Evolutionary conservation across 2,113 vertebrate genomes (phyloP).

Genomic region (Mesitornis unicolor): DNA sequence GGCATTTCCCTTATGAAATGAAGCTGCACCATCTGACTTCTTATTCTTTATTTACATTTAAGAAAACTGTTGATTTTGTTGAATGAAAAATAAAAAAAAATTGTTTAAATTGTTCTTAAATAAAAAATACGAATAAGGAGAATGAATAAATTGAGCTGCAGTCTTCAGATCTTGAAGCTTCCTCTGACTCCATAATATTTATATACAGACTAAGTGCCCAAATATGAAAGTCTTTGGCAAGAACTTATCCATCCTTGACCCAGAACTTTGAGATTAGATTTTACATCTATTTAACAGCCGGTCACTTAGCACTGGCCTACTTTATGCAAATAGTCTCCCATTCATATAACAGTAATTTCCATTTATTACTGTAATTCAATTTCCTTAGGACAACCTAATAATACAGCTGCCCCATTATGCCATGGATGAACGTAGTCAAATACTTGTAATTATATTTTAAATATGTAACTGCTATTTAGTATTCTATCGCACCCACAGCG

Average conservation of each 20-base stretch:
- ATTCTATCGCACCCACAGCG: background rate
- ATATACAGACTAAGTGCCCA: background rate
- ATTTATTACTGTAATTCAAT: constrained; percentile 42
- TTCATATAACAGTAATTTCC: constrained; percentile 29
- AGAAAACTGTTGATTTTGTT: background rate
- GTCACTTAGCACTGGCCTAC: background rate
- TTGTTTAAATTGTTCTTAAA: background rate
- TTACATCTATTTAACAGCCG: background rate
- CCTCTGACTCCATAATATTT: background rate
- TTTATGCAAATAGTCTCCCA: constrained; percentile 23
- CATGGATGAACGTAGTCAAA: background rate
- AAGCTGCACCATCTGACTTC: background rate
- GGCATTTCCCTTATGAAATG: background rate
- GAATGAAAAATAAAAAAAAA: background rate
- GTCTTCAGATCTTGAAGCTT: background rate
- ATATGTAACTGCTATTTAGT: background rate
- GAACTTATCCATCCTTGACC: background rate
- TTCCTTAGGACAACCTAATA: constrained; percentile 19
- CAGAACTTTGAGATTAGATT: background rate
- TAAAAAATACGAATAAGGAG: background rate
- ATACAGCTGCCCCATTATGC: constrained; percentile 22
- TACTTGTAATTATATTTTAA: constrained; percentile 30
- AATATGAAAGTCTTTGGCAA: background rate
- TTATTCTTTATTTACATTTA: background rate
- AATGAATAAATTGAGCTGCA: background rate